A percentile compares a stretch with the other conserved stretches of the same genome.
Evolutionary conservation across 2,888 invertebrate genomes (phyloP).

Genomic region (Hypselothyrea guttata): DNA sequence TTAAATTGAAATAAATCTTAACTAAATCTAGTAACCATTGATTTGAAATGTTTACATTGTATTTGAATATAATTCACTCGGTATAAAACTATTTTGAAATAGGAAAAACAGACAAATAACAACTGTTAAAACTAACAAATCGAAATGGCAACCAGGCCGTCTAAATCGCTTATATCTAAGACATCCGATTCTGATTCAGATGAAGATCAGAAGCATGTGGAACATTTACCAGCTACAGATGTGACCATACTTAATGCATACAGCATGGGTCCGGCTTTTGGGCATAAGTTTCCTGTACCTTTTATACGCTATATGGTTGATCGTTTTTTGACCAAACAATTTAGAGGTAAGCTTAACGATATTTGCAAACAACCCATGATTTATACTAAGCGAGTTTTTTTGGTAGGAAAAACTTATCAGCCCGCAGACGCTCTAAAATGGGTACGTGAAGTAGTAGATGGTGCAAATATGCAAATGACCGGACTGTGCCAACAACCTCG

Average conservation of each 20-base stretch:
- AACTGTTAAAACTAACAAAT: no score
- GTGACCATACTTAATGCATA: slow-evolving; percentile 57
- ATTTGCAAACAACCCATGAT: no score
- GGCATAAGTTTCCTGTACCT: slow-evolving; percentile 52
- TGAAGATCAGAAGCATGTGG: slow-evolving; percentile 10
- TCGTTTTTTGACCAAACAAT: slow-evolving; percentile 5
- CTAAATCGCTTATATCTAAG: no score
- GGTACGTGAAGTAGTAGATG: slow-evolving; percentile 59
- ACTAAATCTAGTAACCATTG: no score
- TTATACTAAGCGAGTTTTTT: no score
- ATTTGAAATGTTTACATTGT: no score
- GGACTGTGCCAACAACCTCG: slow-evolving; percentile 39
- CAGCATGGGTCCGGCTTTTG: slow-evolving; percentile 61
- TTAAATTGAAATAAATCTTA: no score
- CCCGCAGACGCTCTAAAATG: slow-evolving; percentile 45
- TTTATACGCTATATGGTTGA: slow-evolving; percentile 44
- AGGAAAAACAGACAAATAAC: no score
- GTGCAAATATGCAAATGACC: slow-evolving; percentile 36
- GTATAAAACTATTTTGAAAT: no score
- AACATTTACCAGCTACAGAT: slow-evolving; percentile 41
- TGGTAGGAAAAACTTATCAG: slow-evolving; percentile 39
- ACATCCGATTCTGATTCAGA: slow-evolving; percentile 26
- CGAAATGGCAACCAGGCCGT: no score
- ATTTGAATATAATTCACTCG: no score
- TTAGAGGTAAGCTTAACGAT: slow-evolving; percentile 24